Conservation (phyloP, 1,140 invertebrate species). For the Bombus pyrosoma region DNA sequence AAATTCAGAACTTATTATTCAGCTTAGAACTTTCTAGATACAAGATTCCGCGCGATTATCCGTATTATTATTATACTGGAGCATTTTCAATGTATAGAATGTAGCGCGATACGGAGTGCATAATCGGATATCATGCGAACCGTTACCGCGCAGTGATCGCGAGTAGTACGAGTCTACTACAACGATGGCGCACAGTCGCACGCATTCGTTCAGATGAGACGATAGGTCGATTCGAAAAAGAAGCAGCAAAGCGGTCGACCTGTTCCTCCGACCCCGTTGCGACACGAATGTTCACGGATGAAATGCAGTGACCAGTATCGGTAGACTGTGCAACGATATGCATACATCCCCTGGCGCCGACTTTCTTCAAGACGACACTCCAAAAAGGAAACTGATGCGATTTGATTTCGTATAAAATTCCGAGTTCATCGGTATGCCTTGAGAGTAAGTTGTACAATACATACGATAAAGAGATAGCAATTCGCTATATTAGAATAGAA, state of each 20-base stretch:
- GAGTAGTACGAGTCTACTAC: slow-evolving; percentile 7
- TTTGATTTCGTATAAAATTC: slow-evolving; percentile 40
- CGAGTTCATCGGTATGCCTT: background rate
- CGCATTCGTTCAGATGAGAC: slow-evolving; percentile 17
- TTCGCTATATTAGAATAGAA: background rate
- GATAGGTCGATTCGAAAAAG: slow-evolving; percentile 41
- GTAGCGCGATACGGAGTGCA: slow-evolving; percentile 23
- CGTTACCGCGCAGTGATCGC: slow-evolving; percentile 25
- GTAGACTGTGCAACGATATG: slow-evolving; percentile 32
- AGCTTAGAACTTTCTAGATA: slow-evolving; percentile 11
- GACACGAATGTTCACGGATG: slow-evolving; percentile 37
- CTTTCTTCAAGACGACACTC: background rate
- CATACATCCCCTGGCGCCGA: slow-evolving; percentile 30
- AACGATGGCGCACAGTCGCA: slow-evolving; percentile 2
- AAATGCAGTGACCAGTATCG: slow-evolving; percentile 32
- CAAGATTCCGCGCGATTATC: slow-evolving; percentile 57
- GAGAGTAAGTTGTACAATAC: background rate
- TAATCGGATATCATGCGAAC: slow-evolving; percentile 43
- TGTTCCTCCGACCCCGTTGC: background rate
- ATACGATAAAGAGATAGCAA: background rate
- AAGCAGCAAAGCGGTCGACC: slow-evolving; percentile 18
- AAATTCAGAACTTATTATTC: background rate
- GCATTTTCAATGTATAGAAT: slow-evolving; percentile 52
- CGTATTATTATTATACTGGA: slow-evolving; percentile 50
- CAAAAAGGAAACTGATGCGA: slow-evolving; percentile 7